Evolutionary conservation across 2,113 vertebrate genomes (phyloP).

Genomic region (Ailuropoda melanoleuca): DNA sequence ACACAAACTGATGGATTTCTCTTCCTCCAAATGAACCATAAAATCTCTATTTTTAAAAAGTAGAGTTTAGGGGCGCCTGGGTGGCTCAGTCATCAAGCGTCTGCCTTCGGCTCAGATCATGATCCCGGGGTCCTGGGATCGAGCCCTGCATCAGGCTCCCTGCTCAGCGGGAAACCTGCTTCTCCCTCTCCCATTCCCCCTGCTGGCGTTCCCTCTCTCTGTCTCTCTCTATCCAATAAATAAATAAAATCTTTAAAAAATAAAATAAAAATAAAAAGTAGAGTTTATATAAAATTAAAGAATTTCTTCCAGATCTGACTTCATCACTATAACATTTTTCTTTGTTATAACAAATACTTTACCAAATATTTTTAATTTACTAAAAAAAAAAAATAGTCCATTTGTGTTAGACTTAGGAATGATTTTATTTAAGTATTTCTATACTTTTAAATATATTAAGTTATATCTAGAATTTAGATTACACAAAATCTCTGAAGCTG

Average conservation of each 20-base stretch:
- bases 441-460: neutral
- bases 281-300: neutral
- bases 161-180: no score
- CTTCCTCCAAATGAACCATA: neutral
- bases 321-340: conserved; percentile 33
- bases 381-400: neutral
- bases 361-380: conserved; percentile 17
- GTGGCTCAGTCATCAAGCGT: no score
- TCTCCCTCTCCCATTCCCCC: no score
- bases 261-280: neutral
- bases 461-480: conserved; percentile 34
- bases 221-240: no score
- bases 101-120: no score
- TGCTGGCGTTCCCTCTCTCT: no score
- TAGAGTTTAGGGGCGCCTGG: neutral
- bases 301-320: neutral
- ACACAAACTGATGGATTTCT: neutral
- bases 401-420: neutral
- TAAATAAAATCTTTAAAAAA: no score
- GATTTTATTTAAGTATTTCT: neutral
- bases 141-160: no score
- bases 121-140: no score
- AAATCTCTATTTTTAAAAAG: conserved; percentile 18
- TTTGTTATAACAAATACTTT: conserved; percentile 9
- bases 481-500: conserved; percentile 24